These are phyloP conservation scores for Artibeus lituratus DNA, from an alignment of 2,797 vertebrate genomes.

Conservation along the genomic window DNA sequence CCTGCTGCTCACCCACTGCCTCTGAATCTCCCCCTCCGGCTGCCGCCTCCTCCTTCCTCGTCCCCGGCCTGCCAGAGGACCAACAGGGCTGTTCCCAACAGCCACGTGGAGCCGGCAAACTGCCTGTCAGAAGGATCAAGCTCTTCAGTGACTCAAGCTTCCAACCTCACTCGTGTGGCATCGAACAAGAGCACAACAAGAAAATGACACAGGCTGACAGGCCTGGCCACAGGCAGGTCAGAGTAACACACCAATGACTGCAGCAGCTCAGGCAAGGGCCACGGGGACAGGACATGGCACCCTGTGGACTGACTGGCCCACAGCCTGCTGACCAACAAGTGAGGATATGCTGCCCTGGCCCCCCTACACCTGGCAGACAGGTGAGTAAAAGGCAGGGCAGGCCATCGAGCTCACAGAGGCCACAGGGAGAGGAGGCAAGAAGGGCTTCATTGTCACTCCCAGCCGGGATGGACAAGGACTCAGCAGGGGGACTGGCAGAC, in stretches of 20 bases:
- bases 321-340: not conserved
- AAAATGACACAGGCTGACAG: not conserved
- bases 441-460: not conserved
- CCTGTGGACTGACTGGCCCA: not conserved
- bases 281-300: not conserved
- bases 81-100: not conserved
- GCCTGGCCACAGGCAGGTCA: not conserved
- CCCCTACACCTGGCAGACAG: not conserved
- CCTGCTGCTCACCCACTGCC: not conserved
- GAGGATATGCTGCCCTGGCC: not conserved
- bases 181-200: not conserved
- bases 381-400: too few relatives aligned
- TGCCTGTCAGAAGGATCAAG: not conserved
- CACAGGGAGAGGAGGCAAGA: not conserved
- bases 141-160: not conserved
- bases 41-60: not conserved
- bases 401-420: not conserved
- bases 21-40: not conserved
- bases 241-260: not conserved
- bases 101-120: not conserved
- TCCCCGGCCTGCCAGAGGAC: not conserved
- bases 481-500: not conserved
- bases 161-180: not conserved
- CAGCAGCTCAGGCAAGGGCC: not conserved
- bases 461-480: not conserved